Base-by-base conservation (phyloP, 2,797 vertebrate genomes). In the Gambusia yucatana region DNA sequence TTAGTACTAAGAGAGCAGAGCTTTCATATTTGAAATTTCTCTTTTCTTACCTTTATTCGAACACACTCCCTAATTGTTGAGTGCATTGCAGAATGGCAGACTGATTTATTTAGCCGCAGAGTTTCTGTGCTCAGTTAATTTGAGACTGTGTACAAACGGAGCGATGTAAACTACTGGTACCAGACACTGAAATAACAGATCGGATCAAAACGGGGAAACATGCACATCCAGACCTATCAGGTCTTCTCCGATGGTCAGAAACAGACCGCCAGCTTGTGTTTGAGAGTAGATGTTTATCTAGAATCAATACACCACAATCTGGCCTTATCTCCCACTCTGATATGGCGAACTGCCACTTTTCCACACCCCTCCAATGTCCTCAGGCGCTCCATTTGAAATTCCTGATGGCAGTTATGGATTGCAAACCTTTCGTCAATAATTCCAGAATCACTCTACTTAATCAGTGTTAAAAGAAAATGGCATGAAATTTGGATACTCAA, bases 241-340 rank as follows among this genome's bases (percentile, higher is more conserved):
- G 86, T 71, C 84, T 87, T 85, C 77, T 81, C 65, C 69, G 14
- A 85, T 72, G 63, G 84, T 84, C 8, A 65, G 88, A 85, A 88
- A 81, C 85, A 63, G 82, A 86, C 79, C 77, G 57, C 88, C 89
- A 80, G 89, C 88, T 87, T 87, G 83, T 87, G 90, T 91, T 87
- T 80, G 88, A 89, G 87, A 90, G 89, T 82, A 94, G 93, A 94
- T 94, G 86, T 79, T 88, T 93, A 94, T 94, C 93, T 94, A 86
- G 83, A 94, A 95, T 95, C 94, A 84, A 94, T 94, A 94, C 90
- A 63, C 77, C 86, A 89, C 92, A 89, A 94, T 93, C 94, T 94
- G 91, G 86, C 84, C 88, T 93, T 92, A 94, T 95, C 93, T 91
- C 55, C 73, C 76, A 47, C 82, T 84, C 87, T 93, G 91, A 94